Percentiles rank a stretch among this genome's conserved stretches.
phyloP scores from a whole-genome alignment of 1,140 invertebrate species.

The Atta texana region DNA sequence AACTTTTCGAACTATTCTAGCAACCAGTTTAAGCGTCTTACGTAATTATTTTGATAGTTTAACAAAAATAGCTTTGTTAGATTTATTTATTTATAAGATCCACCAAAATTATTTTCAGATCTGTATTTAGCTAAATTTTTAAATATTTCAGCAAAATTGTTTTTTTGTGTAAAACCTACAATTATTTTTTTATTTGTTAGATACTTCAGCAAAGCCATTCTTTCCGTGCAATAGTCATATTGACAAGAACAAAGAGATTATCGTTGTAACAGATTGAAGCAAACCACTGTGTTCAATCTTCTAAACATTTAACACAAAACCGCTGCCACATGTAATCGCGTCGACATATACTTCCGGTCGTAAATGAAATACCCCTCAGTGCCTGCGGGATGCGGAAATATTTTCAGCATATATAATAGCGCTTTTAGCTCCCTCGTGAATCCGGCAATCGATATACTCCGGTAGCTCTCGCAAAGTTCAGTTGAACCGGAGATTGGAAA shows the following conservation, averaged over 20 bases:
- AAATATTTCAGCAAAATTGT: too few species aligned
- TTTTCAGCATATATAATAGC: conserved; percentile 29
- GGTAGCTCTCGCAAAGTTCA: conserved; percentile 25
- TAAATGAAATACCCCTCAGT: conserved; percentile 17
- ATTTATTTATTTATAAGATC: too few species aligned
- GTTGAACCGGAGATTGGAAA: conserved; percentile 47
- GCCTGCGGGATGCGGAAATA: conserved; percentile 9
- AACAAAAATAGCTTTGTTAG: too few species aligned
- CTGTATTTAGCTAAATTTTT: too few species aligned
- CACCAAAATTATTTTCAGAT: too few species aligned
- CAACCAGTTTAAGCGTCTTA: too few species aligned
- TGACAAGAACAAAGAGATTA: not conserved
- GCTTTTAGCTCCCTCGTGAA: conserved; percentile 40
- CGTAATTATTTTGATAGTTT: too few species aligned
- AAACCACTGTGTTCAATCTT: not conserved
- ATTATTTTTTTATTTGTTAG: too few species aligned
- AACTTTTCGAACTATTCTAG: too few species aligned
- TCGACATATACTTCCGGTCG: not conserved
- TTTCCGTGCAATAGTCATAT: not conserved
- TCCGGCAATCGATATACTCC: conserved; percentile 44
- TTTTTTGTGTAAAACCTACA: too few species aligned
- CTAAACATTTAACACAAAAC: conserved; percentile 4
- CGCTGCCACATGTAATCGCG: not conserved
- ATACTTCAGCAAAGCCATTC: not conserved
- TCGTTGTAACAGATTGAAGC: not conserved